Evolutionary conservation across 1,140 invertebrate species (phyloP), one percentile per base, ranked within the genome.

Genomic region (Schlechtendalia chinensis): DNA sequence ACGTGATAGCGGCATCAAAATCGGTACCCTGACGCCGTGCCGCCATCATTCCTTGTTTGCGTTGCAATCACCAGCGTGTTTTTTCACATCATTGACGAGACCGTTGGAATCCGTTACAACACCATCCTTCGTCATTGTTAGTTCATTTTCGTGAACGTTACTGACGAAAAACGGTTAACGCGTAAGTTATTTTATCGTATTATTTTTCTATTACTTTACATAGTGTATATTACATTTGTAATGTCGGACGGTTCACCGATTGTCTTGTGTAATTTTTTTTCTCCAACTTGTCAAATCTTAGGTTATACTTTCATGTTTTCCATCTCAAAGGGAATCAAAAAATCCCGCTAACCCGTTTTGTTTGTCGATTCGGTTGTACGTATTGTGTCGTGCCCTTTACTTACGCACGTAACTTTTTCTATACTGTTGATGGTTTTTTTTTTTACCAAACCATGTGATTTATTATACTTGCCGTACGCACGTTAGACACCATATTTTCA

Each of bases 71-170:
- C n/a, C 16, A 53, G 50, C 69, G 47, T 19, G 47, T 53, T 72
- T 54, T 47, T 29, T 54, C 50, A 53, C 47, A 16, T 4, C 24
- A n/a, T 24, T 22, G 39, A 24, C 45, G 8, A 54, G 17, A 11
- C 47, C 69, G 69, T 72, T 72, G 69, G 67, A 54, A 72, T 72
- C 69, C 69, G 69, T 72, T 72, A 72, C 69, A 63, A 17, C 27
- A 0, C 1, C 10, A 19, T 27, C 19, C 4, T 29, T 16, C 24
- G 17, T 24, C 16, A 54, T 29, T 54, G 22, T 54, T 16, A 17
- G 27, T 53, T 72, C 1, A 6, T n/a, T n/a, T 72, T 29, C 47
- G 5, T 29, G 8, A 6, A 54, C 0, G 14, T 29, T 22, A 29
- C 45, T 47, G 14, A 12, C 16, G 22, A 24, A n/a, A 29, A 2